Evolutionary conservation across 2,113 vertebrate species (phyloP), one percentile per base, ranked within the genome.

Genomic region (Poecilia latipinna): DNA sequence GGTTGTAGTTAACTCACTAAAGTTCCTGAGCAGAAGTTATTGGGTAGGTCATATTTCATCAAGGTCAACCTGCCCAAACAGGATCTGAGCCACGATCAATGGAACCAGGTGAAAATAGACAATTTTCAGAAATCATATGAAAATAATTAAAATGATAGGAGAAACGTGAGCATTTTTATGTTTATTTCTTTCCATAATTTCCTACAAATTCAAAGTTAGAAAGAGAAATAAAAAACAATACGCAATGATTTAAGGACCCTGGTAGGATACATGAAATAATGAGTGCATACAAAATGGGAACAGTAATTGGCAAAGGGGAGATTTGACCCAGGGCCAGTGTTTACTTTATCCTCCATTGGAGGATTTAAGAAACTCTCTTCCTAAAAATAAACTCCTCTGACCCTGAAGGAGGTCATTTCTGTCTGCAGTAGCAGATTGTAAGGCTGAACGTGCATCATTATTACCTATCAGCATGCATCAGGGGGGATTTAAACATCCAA

Each of bases 381-480:
- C 67, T 69, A 75, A 69, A 75, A 70, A 88, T 76, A 83, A 89
- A 80, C 79, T 65, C 83, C 70, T 83, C 28, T 90, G 90, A 91
- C 90, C 91, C 83, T 80, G 84, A 82, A 81, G 86, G 86, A 91
- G 90, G 90, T 93, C 89, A 83, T 88, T 87, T 77, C 69, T 17
- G 65, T 75, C 83, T 61, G 75, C 74, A 51, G 81, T 86, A 86
- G 86, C 88, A 91, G 90, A 89, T 88, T 92, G 89, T 77, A 33
- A 70, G 89, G 84, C 86, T 80, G 84, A 84, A 88, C 82, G 54
- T 78, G 83, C 83, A 82, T 92, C 82, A 88, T 91, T 92, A 91
- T 89, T 89, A 82, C 76, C 86, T 82, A 89, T 94, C 92, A 92
- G 88, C 89, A 89, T 90, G 80, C 84, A 93, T 87, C 86, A 92